Conservation (phyloP, 2,113 vertebrate genomes). For the Cryptomyrus ogoouensis region DNA sequence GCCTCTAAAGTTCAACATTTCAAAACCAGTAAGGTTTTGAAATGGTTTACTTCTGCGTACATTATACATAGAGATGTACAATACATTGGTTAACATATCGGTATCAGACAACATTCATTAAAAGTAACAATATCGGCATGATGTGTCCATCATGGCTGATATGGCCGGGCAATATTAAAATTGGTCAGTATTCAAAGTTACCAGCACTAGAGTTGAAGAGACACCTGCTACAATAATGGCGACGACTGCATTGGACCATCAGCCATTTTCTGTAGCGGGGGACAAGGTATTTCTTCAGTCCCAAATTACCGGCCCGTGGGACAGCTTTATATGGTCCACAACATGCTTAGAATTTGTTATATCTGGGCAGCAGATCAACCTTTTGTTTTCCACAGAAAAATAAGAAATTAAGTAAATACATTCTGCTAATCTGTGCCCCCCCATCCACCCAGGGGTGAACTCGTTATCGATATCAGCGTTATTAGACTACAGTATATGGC, state of each 20-base stretch:
- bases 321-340: background rate
- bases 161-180: background rate
- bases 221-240: background rate
- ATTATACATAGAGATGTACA: background rate
- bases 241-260: background rate
- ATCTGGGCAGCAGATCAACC: background rate
- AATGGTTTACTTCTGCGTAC: background rate
- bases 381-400: background rate
- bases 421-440: background rate
- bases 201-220: background rate
- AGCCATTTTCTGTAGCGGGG: background rate
- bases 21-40: background rate
- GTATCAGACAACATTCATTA: background rate
- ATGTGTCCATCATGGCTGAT: background rate
- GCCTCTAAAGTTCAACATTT: background rate
- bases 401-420: background rate
- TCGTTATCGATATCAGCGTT: background rate
- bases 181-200: background rate
- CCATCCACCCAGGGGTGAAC: background rate
- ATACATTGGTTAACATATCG: background rate
- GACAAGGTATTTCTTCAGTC: background rate
- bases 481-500: background rate
- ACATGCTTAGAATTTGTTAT: background rate
- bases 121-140: background rate
- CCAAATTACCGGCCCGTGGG: background rate